Base-by-base conservation (phyloP, 2,888 invertebrate species). In the Agrotis clavis region DNA sequence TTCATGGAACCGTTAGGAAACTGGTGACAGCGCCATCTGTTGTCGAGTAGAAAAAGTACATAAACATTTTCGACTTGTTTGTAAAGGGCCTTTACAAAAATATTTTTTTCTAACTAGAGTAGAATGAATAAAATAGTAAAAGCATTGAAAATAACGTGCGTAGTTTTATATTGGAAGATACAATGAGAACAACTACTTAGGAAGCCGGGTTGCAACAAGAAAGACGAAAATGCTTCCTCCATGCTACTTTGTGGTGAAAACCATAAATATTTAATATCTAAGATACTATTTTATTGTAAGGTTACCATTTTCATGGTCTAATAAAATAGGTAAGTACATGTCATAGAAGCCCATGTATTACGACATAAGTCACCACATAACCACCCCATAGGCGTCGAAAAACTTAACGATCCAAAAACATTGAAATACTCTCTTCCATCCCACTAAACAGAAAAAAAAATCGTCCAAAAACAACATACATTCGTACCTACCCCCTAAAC, bases 391-490 rank as follows among this genome's bases (percentile, higher is more conserved):
- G 50, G 62, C 65, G 41, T 14, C 67, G 54, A 65, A 79, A 59
- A 74, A 74, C 68, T 78, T 76, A 73, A 71, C 60, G 67, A 73
- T 25, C 63, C 68, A 66, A 69, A 65, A 72, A 73, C 69, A 71
- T 75, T 68, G 30, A 45, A 56, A 67, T 70, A 57, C 71, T 60
- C 69, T 83, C 71, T 79, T 83, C 79, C 84, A 72, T 71, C 54
- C 74, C 81, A 85, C 84, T 85, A 66, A 83, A 81, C 85, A 70
- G 63, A 59, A 54, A 79, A 77, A 84, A 74, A 84, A 84, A 74
- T 71, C 53, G 30, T 41, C 53, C 71, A 74, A 79, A 82, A 84
- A 84, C 72, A 85, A 81, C 84, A 81, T 72, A 71, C 72, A 79
- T 75, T 83, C 79, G 69, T 75, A 59, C 62, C 71, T 73, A 77